Evolutionary conservation across 2,113 vertebrate genomes (phyloP), one percentile per base, ranked within the genome.

Genomic region (Lycocorax pyrrhopterus): DNA sequence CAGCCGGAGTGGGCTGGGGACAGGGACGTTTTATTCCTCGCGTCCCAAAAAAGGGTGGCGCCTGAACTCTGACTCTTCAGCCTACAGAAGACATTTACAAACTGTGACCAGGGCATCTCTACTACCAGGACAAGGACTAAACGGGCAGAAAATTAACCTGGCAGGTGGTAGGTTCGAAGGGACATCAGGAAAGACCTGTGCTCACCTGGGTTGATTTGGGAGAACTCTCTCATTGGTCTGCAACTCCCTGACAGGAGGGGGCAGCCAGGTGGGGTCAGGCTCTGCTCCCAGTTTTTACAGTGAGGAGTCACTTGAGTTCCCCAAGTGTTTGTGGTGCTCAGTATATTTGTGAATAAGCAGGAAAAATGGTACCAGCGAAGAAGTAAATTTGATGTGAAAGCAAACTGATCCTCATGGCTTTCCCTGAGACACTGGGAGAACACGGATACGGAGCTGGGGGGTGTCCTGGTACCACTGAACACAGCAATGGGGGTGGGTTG

Each of bases 361-460:
- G 55, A 26, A 55, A 59, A 88, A 21, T 3, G 30, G 47, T 6
- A 46, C 21, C 68, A 39, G 53, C 1, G 3, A 76, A 44, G 46
- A 66, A 56, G 47, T 8, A 30, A 27, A 46, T 22, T 0, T 27
- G 63, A 52, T 49, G 47, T 6, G 5, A 67, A 76, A 81, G 63
- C 46, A 43, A 51, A 78, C 10, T 4, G 19, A 43, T 22, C 30
- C 49, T 49, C 1, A 0, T 9, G 26, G 41, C 15, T 22, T 60
- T 35, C 55, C 26, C 55, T 53, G 29, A n/a, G 66, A 33, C 35
- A 6, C 39, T 9, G 35, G 25, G 21, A 72, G 39, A 39, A 41
- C 41, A n/a, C 0, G 3, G 30, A 18, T 3, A 2, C 0, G 2
- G 59, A 37, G 52, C 44, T 6, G 44, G 26, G 20, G 41, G 21